A percentile compares a stretch with the other conserved stretches of the same genome.
phyloP scores from a whole-genome alignment of 2,797 vertebrate genomes.

The Mormyrus hasselquistii region DNA sequence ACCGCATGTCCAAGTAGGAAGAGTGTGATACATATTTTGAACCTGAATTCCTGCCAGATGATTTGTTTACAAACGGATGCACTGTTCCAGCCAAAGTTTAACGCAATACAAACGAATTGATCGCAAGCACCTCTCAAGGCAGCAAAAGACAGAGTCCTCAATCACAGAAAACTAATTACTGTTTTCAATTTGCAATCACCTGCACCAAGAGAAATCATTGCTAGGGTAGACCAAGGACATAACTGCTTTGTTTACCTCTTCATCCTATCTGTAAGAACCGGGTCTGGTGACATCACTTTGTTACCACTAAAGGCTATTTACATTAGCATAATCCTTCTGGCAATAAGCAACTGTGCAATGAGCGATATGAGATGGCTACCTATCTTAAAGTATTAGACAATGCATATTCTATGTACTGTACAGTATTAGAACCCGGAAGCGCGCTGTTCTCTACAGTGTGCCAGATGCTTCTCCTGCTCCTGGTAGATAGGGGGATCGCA shows the following conservation, averaged over 20 bases:
- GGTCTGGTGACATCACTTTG: conserved; percentile 9
- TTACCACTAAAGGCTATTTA: conserved; percentile 14
- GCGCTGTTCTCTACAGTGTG: background rate
- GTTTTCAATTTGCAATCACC: conserved; percentile 6
- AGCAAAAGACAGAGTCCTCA: background rate
- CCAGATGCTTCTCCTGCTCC: conserved; percentile 5
- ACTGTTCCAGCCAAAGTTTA: background rate
- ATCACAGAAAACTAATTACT: conserved; percentile 12
- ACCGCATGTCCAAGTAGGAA: background rate
- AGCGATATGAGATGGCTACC: conserved; percentile 9
- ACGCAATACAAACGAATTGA: conserved; percentile 6
- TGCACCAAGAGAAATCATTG: conserved; percentile 4
- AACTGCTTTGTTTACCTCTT: background rate
- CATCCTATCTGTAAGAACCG: conserved; percentile 1
- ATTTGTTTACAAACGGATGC: conserved; percentile 11
- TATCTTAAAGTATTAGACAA: background rate
- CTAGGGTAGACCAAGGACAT: background rate
- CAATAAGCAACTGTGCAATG: background rate
- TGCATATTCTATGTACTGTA: background rate
- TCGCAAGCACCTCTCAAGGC: conserved; percentile 2
- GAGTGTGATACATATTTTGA: background rate
- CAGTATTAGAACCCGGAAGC: background rate
- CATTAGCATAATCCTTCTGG: conserved; percentile 10
- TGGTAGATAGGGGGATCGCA: conserved; percentile 13
- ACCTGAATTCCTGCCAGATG: background rate